These are phyloP conservation scores for Menidia menidia DNA, from an alignment of 2,797 vertebrate genomes.

Conservation along the genomic window DNA sequence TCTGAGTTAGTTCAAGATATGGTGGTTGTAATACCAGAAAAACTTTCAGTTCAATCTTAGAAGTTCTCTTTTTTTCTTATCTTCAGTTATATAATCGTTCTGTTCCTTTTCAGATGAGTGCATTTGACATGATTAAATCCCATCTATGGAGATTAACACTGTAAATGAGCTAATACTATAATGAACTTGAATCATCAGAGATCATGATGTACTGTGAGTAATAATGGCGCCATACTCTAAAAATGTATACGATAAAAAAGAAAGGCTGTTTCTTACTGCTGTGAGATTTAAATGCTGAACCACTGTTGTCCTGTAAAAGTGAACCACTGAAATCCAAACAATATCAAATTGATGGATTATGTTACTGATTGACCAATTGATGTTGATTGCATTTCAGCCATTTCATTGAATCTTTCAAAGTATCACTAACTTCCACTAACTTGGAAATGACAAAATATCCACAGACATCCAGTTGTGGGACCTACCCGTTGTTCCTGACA, in stretches of 20 bases:
- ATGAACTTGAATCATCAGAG: conserved; percentile 1
- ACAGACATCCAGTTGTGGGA: conserved; percentile 5
- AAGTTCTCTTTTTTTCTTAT: background rate
- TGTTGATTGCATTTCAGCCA: too few species aligned
- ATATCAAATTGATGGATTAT: too few species aligned
- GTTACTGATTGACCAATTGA: too few species aligned
- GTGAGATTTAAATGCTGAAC: background rate
- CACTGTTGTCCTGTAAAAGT: background rate
- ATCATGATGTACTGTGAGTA: conserved; percentile 3
- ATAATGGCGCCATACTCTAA: conserved; percentile 1
- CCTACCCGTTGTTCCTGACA: conserved; percentile 98
- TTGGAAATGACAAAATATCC: conserved; percentile 5
- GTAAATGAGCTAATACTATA: background rate
- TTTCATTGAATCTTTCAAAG: too few species aligned
- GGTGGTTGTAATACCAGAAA: background rate
- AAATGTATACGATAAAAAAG: background rate
- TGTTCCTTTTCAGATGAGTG: background rate
- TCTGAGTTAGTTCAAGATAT: background rate
- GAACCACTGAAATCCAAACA: background rate
- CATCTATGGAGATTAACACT: background rate
- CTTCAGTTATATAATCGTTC: background rate
- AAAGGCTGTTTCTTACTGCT: background rate
- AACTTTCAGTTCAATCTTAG: background rate
- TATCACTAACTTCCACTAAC: too few species aligned
- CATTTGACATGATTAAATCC: too few species aligned